A percentile compares a stretch with the other conserved stretches of the same genome.
phyloP scores from a whole-genome alignment of 1,140 invertebrate genomes.

The Conus betulinus region DNA sequence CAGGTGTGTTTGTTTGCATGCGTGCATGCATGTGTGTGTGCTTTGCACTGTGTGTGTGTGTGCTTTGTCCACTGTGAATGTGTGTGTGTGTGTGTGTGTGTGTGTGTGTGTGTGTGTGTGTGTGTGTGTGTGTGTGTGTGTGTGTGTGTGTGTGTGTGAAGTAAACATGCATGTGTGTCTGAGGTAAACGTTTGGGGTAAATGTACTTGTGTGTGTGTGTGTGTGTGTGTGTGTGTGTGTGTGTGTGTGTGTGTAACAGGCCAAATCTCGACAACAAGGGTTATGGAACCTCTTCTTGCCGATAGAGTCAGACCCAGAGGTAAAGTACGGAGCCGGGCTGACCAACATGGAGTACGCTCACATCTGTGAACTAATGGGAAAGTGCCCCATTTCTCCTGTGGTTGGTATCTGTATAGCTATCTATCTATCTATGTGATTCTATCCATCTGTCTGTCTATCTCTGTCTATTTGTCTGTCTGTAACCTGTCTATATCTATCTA shows the following conservation, averaged over 20 bases:
- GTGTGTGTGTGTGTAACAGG: conserved; percentile 48
- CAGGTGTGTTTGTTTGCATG: too few relatives aligned
- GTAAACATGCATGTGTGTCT: conserved; percentile 18
- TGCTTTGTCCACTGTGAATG: too few relatives aligned
- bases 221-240: not conserved
- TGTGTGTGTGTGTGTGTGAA: conserved; percentile 53
- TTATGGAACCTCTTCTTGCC: conserved; percentile 77
- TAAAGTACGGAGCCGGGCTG: conserved; percentile 74
- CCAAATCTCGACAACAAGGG: conserved; percentile 73
- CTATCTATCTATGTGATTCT: too few relatives aligned
- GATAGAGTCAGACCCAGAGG: conserved; percentile 70
- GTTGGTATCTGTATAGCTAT: conserved; percentile 49
- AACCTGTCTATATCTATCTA: too few relatives aligned
- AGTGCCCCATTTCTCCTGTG: conserved; percentile 69
- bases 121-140: conserved; percentile 29
- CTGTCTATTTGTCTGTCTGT: too few relatives aligned
- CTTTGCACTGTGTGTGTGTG: too few relatives aligned
- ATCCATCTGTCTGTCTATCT: too few relatives aligned
- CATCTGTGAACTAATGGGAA: conserved; percentile 76
- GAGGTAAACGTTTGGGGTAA: not conserved
- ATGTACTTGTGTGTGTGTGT: not conserved
- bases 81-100: not conserved
- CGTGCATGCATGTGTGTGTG: too few relatives aligned
- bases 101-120: too few relatives aligned
- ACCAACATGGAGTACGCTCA: conserved; percentile 77